These are phyloP conservation scores for Chrysolina americana DNA, from an alignment of 2,888 invertebrate species.

Conservation along the genomic window DNA sequence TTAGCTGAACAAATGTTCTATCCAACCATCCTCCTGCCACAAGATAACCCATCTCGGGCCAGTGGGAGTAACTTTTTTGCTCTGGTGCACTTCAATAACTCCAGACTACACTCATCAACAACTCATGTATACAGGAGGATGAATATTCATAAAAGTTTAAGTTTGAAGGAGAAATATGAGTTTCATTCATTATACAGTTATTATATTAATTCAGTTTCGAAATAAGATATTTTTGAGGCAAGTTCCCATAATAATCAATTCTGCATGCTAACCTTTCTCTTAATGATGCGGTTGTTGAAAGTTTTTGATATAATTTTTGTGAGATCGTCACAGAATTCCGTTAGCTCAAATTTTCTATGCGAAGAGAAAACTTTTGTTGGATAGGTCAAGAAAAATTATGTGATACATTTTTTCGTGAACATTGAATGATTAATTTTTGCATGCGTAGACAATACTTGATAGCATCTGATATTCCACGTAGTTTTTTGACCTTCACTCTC, in stretches of 20 bases:
- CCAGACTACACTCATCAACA: neutral
- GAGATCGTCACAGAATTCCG: neutral
- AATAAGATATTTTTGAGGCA: neutral
- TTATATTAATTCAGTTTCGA: neutral
- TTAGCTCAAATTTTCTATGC: neutral
- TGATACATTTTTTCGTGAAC: too few species aligned
- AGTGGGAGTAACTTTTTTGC: conserved; percentile 23
- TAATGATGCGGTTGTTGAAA: neutral
- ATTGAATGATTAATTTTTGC: too few species aligned
- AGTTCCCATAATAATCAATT: conserved; percentile 9
- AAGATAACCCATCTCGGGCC: conserved; percentile 19
- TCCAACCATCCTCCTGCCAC: conserved; percentile 12
- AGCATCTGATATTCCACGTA: too few species aligned
- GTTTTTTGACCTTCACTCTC: too few species aligned
- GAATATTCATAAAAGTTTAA: conserved; percentile 5
- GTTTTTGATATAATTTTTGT: neutral
- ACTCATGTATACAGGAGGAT: neutral
- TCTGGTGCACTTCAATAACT: conserved; percentile 20
- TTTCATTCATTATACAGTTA: neutral
- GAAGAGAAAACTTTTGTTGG: too few species aligned
- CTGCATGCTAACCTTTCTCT: neutral
- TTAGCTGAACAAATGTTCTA: conserved; percentile 8
- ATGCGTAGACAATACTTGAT: too few species aligned
- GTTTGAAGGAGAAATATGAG: neutral
- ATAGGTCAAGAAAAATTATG: too few species aligned